Evolutionary conservation across 2,888 invertebrate species (phyloP).

Genomic region (Orthosia incerta): DNA sequence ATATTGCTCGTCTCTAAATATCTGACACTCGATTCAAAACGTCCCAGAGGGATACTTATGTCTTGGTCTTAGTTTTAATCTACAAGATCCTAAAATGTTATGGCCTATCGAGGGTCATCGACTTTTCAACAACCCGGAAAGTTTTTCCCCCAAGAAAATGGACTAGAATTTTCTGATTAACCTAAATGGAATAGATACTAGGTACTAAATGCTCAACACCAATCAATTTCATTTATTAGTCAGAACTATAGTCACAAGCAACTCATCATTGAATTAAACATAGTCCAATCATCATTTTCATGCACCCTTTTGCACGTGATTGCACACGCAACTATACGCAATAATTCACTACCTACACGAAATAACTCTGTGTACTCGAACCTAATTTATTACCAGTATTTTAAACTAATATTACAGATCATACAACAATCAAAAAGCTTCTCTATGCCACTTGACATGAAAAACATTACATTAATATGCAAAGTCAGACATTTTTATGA

Average conservation of each 20-base stretch:
- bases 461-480: slow-evolving; percentile 38
- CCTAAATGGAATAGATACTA: too few species aligned
- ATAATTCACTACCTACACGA: slow-evolving; percentile 26
- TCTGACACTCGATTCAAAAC: neutral
- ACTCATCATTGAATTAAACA: too few species aligned
- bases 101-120: too few species aligned
- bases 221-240: neutral
- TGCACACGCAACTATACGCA: neutral
- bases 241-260: too few species aligned
- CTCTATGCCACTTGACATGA: slow-evolving; percentile 38
- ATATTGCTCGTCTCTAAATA: too few species aligned
- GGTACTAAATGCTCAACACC: too few species aligned
- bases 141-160: too few species aligned
- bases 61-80: too few species aligned
- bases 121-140: too few species aligned
- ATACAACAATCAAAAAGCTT: slow-evolving; percentile 14
- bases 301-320: neutral
- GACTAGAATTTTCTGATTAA: too few species aligned
- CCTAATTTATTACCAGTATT: slow-evolving; percentile 25
- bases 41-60: neutral
- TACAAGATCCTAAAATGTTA: too few species aligned
- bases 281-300: too few species aligned
- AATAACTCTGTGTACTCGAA: slow-evolving; percentile 28
- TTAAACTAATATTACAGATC: neutral
- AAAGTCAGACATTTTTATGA: slow-evolving; percentile 32